phyloP scores from a whole-genome alignment of 1,140 invertebrate species.

The Helicoverpa armigera region DNA sequence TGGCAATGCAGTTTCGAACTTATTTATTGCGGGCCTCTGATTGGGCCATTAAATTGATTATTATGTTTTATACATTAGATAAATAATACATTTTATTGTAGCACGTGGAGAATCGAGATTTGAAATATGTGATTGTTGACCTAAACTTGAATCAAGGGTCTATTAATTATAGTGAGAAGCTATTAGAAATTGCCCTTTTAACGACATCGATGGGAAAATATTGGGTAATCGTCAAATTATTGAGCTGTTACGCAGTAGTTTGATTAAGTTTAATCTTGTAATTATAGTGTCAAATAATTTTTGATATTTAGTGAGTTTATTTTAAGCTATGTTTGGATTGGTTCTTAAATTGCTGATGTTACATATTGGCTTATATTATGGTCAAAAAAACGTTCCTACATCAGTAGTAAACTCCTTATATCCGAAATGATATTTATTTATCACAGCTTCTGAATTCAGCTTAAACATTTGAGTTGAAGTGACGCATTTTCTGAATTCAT shows the following conservation, averaged over 20 bases:
- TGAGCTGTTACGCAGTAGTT: not conserved
- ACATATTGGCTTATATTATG: too few species aligned
- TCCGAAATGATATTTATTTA: too few species aligned
- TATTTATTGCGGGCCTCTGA: slow-evolving; percentile 38
- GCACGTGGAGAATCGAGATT: slow-evolving; percentile 24
- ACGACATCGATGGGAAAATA: not conserved
- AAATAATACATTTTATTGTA: slow-evolving; percentile 36
- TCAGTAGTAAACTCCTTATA: too few species aligned
- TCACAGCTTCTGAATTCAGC: not conserved
- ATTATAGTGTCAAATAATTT: slow-evolving; percentile 3
- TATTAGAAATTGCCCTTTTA: slow-evolving; percentile 12
- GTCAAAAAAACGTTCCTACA: too few species aligned
- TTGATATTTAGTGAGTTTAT: not conserved
- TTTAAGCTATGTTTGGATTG: too few species aligned
- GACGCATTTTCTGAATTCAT: slow-evolving; percentile 17
- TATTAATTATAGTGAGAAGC: slow-evolving; percentile 2
- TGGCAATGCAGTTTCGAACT: slow-evolving; percentile 29
- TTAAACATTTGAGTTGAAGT: not conserved
- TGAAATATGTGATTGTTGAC: slow-evolving; percentile 39
- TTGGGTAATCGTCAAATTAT: not conserved
- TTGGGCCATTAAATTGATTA: slow-evolving; percentile 39
- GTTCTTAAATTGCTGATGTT: not conserved
- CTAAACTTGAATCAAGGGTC: not conserved
- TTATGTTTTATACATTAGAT: slow-evolving; percentile 33
- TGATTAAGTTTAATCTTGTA: not conserved